phyloP scores from a whole-genome alignment of 2,113 vertebrate species.

The Bufo gargarizans region DNA sequence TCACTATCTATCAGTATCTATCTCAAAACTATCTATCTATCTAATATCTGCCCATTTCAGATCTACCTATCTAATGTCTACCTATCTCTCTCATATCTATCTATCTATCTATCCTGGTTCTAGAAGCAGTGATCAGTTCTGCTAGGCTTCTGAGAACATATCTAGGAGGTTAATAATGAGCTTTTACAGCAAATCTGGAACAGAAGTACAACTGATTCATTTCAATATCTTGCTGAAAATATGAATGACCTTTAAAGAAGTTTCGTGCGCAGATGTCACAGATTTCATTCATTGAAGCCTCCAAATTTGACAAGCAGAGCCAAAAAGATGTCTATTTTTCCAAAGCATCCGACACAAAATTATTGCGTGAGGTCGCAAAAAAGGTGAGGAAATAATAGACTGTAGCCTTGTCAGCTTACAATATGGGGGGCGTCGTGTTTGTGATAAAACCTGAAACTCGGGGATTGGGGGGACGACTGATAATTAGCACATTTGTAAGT shows the following conservation, averaged over 20 bases:
- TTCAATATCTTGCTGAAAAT: conserved; percentile 13
- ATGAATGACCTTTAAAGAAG: conserved; percentile 26
- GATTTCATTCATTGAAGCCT: conserved; percentile 12
- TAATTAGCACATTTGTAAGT: background rate
- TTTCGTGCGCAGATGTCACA: conserved; percentile 13
- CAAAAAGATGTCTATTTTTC: conserved; percentile 1
- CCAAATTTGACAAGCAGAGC: background rate
- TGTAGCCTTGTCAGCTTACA: background rate
- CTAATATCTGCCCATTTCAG: background rate
- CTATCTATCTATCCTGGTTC: background rate
- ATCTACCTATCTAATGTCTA: background rate
- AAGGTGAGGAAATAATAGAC: background rate
- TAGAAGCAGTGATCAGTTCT: background rate
- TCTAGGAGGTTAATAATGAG: background rate
- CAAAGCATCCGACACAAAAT: background rate
- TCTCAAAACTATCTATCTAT: too few species aligned
- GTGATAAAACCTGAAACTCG: background rate
- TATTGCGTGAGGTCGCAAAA: background rate
- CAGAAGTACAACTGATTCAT: conserved; percentile 17
- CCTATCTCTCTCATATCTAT: background rate
- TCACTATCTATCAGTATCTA: too few species aligned
- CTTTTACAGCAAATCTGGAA: background rate
- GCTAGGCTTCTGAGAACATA: background rate
- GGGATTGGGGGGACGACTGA: background rate
- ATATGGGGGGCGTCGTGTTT: background rate